phyloP scores from a whole-genome alignment of 2,797 vertebrate species.

The Sciaenops ocellatus region DNA sequence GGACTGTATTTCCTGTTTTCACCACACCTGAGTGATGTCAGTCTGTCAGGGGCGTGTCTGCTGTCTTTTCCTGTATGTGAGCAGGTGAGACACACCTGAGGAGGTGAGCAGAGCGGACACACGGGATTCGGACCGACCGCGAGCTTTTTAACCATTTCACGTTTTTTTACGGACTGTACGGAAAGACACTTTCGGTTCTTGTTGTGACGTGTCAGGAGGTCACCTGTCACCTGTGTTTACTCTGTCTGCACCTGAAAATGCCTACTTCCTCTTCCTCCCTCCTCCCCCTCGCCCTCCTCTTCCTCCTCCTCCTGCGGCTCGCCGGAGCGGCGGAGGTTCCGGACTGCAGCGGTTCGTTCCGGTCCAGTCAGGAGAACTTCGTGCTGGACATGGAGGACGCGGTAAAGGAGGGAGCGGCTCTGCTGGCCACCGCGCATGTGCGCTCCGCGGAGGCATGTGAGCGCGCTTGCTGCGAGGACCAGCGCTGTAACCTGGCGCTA shows the following conservation, averaged over 20 bases:
- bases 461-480: constrained; percentile 83
- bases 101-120: neutral
- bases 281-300: neutral
- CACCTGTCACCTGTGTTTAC: neutral
- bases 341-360: constrained; percentile 6
- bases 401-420: constrained; percentile 87
- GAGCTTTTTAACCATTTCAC: neutral
- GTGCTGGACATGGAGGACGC: constrained; percentile 88
- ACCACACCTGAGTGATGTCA: constrained; percentile 63
- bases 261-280: neutral
- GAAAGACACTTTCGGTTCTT: neutral
- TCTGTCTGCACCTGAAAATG: constrained; percentile 27
- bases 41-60: neutral
- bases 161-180: no score
- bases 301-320: constrained; percentile 5
- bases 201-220: neutral
- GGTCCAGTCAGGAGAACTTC: constrained; percentile 47
- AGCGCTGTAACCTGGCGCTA: constrained; percentile 89
- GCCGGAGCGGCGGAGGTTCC: constrained; percentile 15
- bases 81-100: constrained; percentile 60
- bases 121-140: neutral
- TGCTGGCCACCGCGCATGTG: constrained; percentile 79
- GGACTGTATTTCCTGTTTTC: neutral
- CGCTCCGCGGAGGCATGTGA: constrained; percentile 79
- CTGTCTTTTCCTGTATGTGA: constrained; percentile 44